Base-by-base conservation (phyloP, 2,113 vertebrate species). In the Stigmatopora argus region DNA sequence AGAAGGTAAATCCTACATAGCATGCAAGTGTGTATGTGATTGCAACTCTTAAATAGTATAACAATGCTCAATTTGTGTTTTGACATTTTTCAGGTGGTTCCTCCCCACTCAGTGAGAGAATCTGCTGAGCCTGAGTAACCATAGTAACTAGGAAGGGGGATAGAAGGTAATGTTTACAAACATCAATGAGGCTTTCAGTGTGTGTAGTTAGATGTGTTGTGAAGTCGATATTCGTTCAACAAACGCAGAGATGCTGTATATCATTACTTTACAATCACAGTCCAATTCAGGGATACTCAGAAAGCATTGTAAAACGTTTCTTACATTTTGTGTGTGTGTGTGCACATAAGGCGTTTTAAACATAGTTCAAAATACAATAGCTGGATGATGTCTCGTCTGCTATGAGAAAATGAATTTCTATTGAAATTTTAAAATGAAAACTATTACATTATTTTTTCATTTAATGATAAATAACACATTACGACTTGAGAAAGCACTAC, bases 101-200 rank as follows among this genome's bases (percentile, higher is more conserved):
- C n/a, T 35, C 60, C 57, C 62, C 31, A 61, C 44, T 69, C 35
- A 35, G 49, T 9, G 52, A 72, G 70, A 69, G 65, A 44, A 70
- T 62, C 47, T 18, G 19, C 57, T 67, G 70, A 69, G 66, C 63
- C 66, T 3, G 49, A 14, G 86, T 88, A 81, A 75, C 86, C 86
- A 88, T 86, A 67, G 84, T 82, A 82, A 88, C 83, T 53, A 51
- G 70, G 71, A 84, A 85, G 64, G 78, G 69, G 84, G 74, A 78
- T 83, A 74, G 64, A 71, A 75, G 71, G 72, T 68, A 77, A 52
- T 65, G 75, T 72, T 69, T 76, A 70, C 63, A 81, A 78, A 83
- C 72, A 81, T 74, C 65, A 65, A 60, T 56, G 67, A 75, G 75
- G 63, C 21, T 41, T 44, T 66, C 15, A 38, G 58, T 48, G 66